Percentiles rank a stretch among this genome's conserved stretches.
Evolutionary conservation across 1,140 invertebrate species (phyloP).

Genomic region (Lepidurus couesii): DNA sequence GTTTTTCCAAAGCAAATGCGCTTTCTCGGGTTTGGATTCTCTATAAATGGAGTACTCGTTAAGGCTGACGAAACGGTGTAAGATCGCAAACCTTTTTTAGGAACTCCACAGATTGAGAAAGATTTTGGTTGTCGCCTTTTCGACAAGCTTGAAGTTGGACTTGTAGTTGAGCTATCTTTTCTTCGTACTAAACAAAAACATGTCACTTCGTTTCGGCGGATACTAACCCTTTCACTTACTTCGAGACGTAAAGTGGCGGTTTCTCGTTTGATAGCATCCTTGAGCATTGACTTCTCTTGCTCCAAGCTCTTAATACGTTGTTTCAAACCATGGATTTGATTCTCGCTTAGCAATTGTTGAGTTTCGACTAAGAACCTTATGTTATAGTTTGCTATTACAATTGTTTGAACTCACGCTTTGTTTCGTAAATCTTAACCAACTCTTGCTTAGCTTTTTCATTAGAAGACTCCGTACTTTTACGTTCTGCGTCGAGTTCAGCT

Average conservation of each 20-base stretch:
- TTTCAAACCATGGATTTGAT: background rate
- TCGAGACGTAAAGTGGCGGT: background rate
- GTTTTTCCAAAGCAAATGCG: background rate
- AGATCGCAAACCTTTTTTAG: background rate
- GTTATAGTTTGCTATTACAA: background rate
- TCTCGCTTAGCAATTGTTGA: background rate
- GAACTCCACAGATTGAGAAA: background rate
- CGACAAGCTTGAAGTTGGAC: background rate
- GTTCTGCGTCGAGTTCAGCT: background rate
- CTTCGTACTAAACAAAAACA: background rate
- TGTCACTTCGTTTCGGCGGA: background rate
- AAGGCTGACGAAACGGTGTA: background rate
- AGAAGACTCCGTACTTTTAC: background rate
- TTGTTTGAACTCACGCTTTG: background rate
- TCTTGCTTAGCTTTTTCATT: background rate
- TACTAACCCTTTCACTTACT: background rate
- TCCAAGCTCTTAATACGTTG: background rate
- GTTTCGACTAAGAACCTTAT: background rate
- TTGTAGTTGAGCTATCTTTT: background rate
- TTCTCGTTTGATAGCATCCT: background rate
- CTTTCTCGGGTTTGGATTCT: background rate
- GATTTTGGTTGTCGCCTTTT: background rate
- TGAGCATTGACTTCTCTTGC: background rate
- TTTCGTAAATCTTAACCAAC: background rate
- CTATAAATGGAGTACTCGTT: background rate